phyloP scores from a whole-genome alignment of 2,113 vertebrate species.

The Paratilapia polleni region DNA sequence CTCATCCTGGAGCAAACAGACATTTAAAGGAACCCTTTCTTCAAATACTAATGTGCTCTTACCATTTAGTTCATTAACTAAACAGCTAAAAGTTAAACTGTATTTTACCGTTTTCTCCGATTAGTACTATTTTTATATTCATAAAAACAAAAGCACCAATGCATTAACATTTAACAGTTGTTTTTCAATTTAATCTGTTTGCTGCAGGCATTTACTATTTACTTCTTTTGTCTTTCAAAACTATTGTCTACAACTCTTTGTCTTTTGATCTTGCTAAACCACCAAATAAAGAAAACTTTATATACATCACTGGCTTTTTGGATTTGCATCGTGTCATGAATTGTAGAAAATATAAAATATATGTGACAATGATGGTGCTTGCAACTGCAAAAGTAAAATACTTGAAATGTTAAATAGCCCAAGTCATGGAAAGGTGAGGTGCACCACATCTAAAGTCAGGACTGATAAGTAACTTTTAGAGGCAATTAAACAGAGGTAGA shows the following conservation, averaged over 20 bases:
- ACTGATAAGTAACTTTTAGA: background rate
- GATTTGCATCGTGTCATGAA: constrained; percentile 2
- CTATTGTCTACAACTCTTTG: background rate
- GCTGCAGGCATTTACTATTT: background rate
- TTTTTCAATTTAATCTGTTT: background rate
- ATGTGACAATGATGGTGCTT: background rate
- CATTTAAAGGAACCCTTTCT: background rate
- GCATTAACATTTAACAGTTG: background rate
- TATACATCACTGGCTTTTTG: background rate
- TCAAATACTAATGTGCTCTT: background rate
- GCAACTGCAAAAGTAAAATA: background rate
- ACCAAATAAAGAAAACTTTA: background rate
- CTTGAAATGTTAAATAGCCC: background rate
- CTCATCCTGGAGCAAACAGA: background rate
- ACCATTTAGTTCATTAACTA: background rate
- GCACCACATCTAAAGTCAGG: no score
- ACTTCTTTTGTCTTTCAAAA: background rate
- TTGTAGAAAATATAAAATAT: background rate
- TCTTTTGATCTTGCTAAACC: background rate
- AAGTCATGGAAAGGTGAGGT: no score
- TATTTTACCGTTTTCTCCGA: background rate
- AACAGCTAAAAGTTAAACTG: background rate
- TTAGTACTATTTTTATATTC: background rate
- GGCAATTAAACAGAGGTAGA: background rate
- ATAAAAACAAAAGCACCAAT: background rate